Conservation (phyloP, 2,888 invertebrate genomes). For the Spodoptera picta region DNA sequence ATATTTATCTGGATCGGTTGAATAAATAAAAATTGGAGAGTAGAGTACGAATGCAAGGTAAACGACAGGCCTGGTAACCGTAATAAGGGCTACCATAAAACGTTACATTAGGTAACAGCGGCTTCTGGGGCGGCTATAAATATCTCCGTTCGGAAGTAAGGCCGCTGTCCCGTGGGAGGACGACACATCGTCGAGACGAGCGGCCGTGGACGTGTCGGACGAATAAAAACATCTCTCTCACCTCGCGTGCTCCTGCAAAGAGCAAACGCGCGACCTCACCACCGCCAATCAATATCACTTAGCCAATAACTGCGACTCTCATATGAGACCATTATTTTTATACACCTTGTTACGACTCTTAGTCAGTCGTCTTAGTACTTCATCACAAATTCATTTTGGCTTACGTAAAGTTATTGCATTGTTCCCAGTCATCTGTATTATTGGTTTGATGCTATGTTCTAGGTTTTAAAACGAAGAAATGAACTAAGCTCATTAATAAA, state of each 20-base stretch:
- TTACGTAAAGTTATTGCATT: conserved; percentile 31
- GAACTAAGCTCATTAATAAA: too few relatives aligned
- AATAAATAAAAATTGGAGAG: conserved; percentile 75
- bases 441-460: conserved; percentile 3
- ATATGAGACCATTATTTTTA: conserved; percentile 77
- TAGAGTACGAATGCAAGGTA: conserved; percentile 64
- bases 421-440: conserved; percentile 16
- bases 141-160: conserved; percentile 88
- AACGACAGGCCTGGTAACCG: conserved; percentile 78
- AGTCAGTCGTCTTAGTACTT: conserved; percentile 61
- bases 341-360: conserved; percentile 65
- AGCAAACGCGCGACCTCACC: conserved; percentile 65
- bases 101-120: conserved; percentile 88
- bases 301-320: conserved; percentile 78
- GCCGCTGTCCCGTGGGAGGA: conserved; percentile 86
- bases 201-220: conserved; percentile 84
- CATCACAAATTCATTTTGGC: conserved; percentile 56
- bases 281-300: conserved; percentile 84
- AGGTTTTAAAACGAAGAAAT: not conserved
- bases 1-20: conserved; percentile 70
- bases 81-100: conserved; percentile 88
- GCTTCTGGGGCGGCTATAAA: conserved; percentile 88
- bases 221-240: conserved; percentile 85
- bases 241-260: conserved; percentile 69
- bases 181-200: conserved; percentile 79